Percentiles rank a stretch among this genome's conserved stretches.
Conservation (phyloP, 1,140 invertebrate genomes). For the Drosophila lini region DNA sequence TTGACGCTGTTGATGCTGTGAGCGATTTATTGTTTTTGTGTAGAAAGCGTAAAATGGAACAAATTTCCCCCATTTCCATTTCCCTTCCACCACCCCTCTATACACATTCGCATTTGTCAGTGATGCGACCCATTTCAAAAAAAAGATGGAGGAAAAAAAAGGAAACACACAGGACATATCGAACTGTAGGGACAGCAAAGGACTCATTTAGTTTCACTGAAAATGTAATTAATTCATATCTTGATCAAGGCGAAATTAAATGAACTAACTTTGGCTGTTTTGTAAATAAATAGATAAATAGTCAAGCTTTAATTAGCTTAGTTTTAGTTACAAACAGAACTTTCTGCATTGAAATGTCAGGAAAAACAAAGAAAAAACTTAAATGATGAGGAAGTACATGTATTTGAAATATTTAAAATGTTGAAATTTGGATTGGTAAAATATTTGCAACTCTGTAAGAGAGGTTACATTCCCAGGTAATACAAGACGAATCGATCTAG, state of each 20-base stretch:
- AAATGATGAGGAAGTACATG: too few relatives aligned
- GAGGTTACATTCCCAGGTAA: neutral
- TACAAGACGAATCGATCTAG: neutral
- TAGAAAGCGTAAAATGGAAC: conserved; percentile 80
- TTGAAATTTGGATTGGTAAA: neutral
- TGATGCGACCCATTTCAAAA: conserved; percentile 32
- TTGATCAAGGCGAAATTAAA: conserved; percentile 2
- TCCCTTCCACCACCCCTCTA: neutral
- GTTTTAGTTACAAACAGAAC: neutral
- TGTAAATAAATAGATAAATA: neutral
- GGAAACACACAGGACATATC: conserved; percentile 25
- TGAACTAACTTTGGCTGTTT: neutral
- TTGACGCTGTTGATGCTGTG: conserved; percentile 77
- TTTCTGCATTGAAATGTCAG: neutral
- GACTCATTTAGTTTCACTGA: conserved; percentile 4
- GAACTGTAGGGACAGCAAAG: conserved; percentile 15
- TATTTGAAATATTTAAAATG: neutral
- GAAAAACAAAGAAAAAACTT: neutral
- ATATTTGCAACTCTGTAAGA: neutral
- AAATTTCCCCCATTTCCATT: conserved; percentile 55
- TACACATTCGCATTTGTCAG: neutral
- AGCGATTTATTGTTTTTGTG: conserved; percentile 82
- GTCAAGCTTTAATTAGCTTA: neutral
- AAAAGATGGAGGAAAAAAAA: neutral
- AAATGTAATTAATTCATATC: conserved; percentile 31